Base-by-base conservation (phyloP, 2,888 invertebrate species). In the Blera fallax region DNA sequence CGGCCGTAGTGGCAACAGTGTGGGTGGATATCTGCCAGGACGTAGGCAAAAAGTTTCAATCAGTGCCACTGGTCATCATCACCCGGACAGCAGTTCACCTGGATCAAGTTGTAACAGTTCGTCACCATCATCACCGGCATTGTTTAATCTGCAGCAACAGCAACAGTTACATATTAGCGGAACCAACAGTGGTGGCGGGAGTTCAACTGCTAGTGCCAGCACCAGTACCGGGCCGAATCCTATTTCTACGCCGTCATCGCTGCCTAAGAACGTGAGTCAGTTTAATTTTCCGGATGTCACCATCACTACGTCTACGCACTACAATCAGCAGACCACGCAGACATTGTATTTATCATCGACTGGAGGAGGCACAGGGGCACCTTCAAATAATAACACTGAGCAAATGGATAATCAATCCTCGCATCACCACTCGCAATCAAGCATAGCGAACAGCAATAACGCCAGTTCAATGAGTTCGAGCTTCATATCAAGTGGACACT, bases 51-150 rank as follows among this genome's bases (percentile, higher is more conserved):
- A 88, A 67, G 87, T 88, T 50, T 76, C 87, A 34, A 87, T 88
- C 8, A 87, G 87, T 32, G 88, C 60, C 16, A 77, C 43, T 58
- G 88, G 58, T 34, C 88, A 89, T 82, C 89, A 88, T 88, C 89
- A 88, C 29, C 96, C 95, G 24, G 97, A 98, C 92, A 97, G 97
- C 88, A 97, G 97, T 92, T 98, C 98, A 48, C 98, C 97, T 91
- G 97, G 98, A 72, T 98, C 98, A 72, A 98, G 98, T 92, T 98
- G 98, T 93, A 98, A 98, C 93, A 98, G 98, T 91, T 98, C 98
- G 77, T 97, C 98, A 85, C 98, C 98, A 87, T 98, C 98, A 88
- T 98, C 98, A 90, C 98, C 99, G 62, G 98, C 98, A 88, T 93
- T 95, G 89, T 93, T 91, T 48, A 90, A 90, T 58, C 87, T 90